Base-by-base conservation (phyloP, 37 sponge, comb jelly and placozoan species). In the Diacarnus erythraeanus region DNA sequence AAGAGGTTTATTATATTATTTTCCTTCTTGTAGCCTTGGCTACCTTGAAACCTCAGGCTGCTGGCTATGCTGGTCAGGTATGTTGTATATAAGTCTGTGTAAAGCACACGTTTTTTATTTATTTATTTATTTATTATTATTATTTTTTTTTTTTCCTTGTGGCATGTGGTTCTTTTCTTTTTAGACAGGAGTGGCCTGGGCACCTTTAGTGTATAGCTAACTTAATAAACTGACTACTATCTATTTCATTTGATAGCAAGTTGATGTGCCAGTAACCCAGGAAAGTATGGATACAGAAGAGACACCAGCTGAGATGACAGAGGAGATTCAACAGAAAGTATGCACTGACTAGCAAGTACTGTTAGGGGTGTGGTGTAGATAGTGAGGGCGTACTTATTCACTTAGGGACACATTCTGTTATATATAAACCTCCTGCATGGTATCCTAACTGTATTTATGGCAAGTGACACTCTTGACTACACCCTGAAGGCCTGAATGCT, bases 11-110 rank as follows among this genome's bases (percentile, higher is more conserved):
- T 4, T 37, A 6, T 36, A n/a, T 69, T n/a, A n/a, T n/a, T n/a
- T n/a, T n/a, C n/a, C n/a, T n/a, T n/a, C 33, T 34, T 74, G 26
- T 78, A 94, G 97, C 97, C 38, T 75, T 97, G 60, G 97, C 97
- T 0, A 91, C 89, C 0, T 64, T 97, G 57, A 97, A 97, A 74
- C 97, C 97, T 26, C 97, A 93, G 20, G 92, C 91, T 17, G 94
- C 89, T 21, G 76, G 81, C 20, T 76, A 81, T 65, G 80, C 51
- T 1, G 79, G 61, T 39, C 83, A 74, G 74, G 83, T 82, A 61
- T 34, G 60, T 76, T 39, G 8, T 6, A n/a, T n/a, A n/a, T n/a
- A n/a, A n/a, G n/a, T n/a, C n/a, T n/a, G n/a, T n/a, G n/a, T n/a
- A n/a, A n/a, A n/a, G n/a, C n/a, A n/a, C n/a, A n/a, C n/a, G n/a